Base-by-base conservation (phyloP, 2,888 invertebrate species). In the Caenorhabditis sp. region DNA sequence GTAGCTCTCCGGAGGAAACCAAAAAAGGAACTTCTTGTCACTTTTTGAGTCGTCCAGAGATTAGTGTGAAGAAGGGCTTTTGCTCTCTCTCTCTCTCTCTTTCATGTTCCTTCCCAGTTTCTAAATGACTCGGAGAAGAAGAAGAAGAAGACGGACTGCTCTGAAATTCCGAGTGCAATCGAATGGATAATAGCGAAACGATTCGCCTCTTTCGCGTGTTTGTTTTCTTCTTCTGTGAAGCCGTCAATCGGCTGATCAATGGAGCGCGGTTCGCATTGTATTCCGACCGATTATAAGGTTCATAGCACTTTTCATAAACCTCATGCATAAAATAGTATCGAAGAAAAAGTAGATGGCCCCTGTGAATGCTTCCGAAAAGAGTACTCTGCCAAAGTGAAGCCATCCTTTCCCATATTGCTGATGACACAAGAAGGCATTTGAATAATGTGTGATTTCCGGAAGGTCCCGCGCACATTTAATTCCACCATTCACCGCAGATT, bases 381-480 rank as follows among this genome's bases (percentile, higher is more conserved):
- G n/a, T n/a, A n/a, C n/a, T n/a, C n/a, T n/a, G n/a, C n/a, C n/a
- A n/a, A n/a, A n/a, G n/a, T n/a, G n/a, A n/a, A n/a, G n/a, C n/a
- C n/a, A n/a, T n/a, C n/a, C n/a, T 32, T 41, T n/a, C 50, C 58
- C 59, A 70, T 70, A 70, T 70, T 70, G 53, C 50, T 70, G 70
- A 70, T 70, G 70, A 70, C 59, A 66, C n/a, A n/a, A n/a, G n/a
- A 48, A 66, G 35, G 56, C 55, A 70, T 70, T 70, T 70, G 70
- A 70, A 70, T 70, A 70, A 70, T 70, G 70, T 70, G 70, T 70
- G 70, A 70, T 70, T 70, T 59, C 58, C 11, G 35, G 35, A 13
- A 13, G 6, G 56, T 20, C 46, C 13, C 26, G 35, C 48, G 17
- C 39, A 3, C 53, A 63, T 70, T 70, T 70, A 70, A 70, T 62